Conservation (phyloP, 2,888 invertebrate genomes). For the Pomacea canaliculata region DNA sequence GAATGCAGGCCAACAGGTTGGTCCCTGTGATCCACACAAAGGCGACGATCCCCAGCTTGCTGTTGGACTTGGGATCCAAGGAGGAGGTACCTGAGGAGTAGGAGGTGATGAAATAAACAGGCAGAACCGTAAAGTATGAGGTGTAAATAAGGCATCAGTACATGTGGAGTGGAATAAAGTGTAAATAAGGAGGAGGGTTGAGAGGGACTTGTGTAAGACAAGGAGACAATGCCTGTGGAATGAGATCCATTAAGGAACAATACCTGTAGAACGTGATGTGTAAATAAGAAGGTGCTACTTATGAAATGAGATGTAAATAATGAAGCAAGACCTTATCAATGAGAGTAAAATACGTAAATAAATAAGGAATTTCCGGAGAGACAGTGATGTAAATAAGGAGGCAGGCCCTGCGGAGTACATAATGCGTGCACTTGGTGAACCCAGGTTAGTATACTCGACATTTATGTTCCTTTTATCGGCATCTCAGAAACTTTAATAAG, state of each 20-base stretch:
- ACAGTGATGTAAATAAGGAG: too few species aligned
- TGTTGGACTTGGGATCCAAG: conserved; percentile 59
- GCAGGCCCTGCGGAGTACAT: too few species aligned
- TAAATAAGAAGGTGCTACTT: conserved; percentile 47
- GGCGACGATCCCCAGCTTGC: conserved; percentile 56
- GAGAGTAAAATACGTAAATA: too few species aligned
- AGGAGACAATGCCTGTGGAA: background rate
- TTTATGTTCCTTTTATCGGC: too few species aligned
- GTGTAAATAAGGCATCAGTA: background rate
- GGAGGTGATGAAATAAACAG: background rate
- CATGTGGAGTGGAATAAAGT: background rate
- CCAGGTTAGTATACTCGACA: too few species aligned
- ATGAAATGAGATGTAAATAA: conserved; percentile 1
- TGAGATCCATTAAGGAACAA: background rate
- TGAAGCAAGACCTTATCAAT: too few species aligned
- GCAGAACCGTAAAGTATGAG: background rate
- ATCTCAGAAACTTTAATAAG: too few species aligned
- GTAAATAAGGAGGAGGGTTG: background rate
- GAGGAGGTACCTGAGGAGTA: conserved; percentile 51
- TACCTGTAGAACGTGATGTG: background rate
- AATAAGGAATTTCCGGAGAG: too few species aligned
- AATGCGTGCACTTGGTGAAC: too few species aligned
- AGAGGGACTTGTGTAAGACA: background rate
- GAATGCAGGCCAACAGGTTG: conserved; percentile 47
- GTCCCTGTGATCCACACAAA: conserved; percentile 50